A percentile compares a stretch with the other conserved stretches of the same genome.
Conservation (phyloP, 2,113 vertebrate genomes). For the Macquaria australasica region DNA sequence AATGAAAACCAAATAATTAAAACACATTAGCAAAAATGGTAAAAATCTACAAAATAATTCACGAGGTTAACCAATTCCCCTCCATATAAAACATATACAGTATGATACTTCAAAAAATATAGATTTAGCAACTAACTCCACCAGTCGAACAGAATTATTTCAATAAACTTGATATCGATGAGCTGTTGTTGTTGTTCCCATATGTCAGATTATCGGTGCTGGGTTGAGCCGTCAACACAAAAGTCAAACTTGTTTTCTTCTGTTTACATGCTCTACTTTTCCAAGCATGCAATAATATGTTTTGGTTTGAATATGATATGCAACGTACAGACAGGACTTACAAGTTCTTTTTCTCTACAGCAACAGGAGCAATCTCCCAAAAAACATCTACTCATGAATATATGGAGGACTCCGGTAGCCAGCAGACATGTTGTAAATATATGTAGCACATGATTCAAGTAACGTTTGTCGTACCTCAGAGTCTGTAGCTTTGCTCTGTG, state of each 20-base stretch:
- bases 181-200: conserved; percentile 68
- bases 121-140: conserved; percentile 69
- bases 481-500: conserved; percentile 33
- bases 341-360: conserved; percentile 44
- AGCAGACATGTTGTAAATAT: conserved; percentile 25
- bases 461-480: conserved; percentile 53
- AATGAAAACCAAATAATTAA: conserved; percentile 30
- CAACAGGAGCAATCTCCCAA: conserved; percentile 31
- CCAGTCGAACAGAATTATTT: conserved; percentile 52
- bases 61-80: conserved; percentile 53
- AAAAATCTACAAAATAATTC: conserved; percentile 75
- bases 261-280: conserved; percentile 65
- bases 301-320: conserved; percentile 79
- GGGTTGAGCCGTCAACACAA: conserved; percentile 36
- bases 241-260: conserved; percentile 23
- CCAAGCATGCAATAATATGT: conserved; percentile 70
- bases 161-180: conserved; percentile 28
- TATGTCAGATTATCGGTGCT: conserved; percentile 35
- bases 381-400: conserved; percentile 24
- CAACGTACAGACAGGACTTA: conserved; percentile 56
- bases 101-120: conserved; percentile 78
- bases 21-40: conserved; percentile 62
- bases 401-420: conserved; percentile 21
- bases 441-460: conserved; percentile 68
- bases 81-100: conserved; percentile 73